Evolutionary conservation across 2,888 invertebrate species (phyloP), one percentile per base, ranked within the genome.

Genomic region (Calliphora vomitoria): DNA sequence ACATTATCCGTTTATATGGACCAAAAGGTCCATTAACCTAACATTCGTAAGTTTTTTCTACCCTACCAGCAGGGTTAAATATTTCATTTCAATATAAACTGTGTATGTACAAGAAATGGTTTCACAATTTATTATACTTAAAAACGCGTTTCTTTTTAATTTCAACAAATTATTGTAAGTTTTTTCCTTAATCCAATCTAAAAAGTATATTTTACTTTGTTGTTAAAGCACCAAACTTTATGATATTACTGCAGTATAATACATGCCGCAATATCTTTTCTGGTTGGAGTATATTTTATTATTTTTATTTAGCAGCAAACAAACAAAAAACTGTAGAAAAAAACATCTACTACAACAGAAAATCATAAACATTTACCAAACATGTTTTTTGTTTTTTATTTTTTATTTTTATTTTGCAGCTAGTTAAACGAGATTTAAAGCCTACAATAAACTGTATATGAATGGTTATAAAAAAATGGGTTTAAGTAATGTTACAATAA

Each of bases 391-490:
- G 58, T 3, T 20, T 20, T 15, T 35, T 47, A 44, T 71, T 53
- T 74, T 25, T 68, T 3, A 15, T 20, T 15, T 76, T 82, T 69
- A 74, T 82, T 53, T 81, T 82, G 66, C 84, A 81, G 84, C 84
- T 78, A 82, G 87, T 84, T 82, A 82, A 87, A 87, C 20, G 76
- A 85, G 87, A 82, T 87, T 87, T 87, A 87, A 82, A 79, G 82
- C 85, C 87, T 82, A 87, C 78, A 74, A 83, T 84, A 75, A 75
- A 78, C 69, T 86, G 55, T 86, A 76, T 44, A 79, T 50, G 69
- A 74, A 84, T 64, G 76, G 78, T 58, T 85, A 58, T 82, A 87
- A 82, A 68, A 35, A 76, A 82, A 82, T 60, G 78, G 81, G 58
- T 84, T 87, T 78, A 58, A 74, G 38, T 82, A 78, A 81, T 84